Base-by-base conservation (phyloP, 2,888 invertebrate species). In the Drosophila siamana region DNA sequence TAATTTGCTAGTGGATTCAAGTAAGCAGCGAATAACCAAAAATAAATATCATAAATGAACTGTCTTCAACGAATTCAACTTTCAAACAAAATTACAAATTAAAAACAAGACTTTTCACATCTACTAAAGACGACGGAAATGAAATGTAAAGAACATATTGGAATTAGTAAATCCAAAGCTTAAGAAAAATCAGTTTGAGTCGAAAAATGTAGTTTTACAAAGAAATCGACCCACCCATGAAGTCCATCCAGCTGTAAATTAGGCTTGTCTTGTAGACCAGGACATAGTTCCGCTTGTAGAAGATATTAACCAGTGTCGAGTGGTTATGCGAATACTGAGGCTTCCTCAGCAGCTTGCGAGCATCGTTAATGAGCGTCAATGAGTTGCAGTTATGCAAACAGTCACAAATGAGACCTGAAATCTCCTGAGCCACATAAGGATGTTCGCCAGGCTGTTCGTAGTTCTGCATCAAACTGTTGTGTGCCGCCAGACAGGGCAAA, bases 141-240 rank as follows among this genome's bases (percentile, higher is more conserved):
- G 0, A 4, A 26, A 6, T 7, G 5, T 1, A 4, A 26, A 6
- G 0, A 26, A 26, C 4, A 1, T 24, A 7, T 26, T 26, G 1
- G 6, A 26, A 7, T 24, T 24, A 24, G 24, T 0, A 24, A 4
- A 24, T 5, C 24, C 24, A 24, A 1, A 24, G 4, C n/a, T n/a
- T n/a, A n/a, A n/a, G n/a, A n/a, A n/a, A n/a, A n/a, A n/a, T n/a
- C n/a, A n/a, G n/a, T n/a, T n/a, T n/a, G n/a, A n/a, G n/a, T n/a
- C n/a, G n/a, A n/a, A n/a, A n/a, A n/a, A n/a, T n/a, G n/a, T n/a
- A n/a, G n/a, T n/a, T n/a, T n/a, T n/a, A n/a, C n/a, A n/a, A n/a
- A n/a, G n/a, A n/a, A n/a, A n/a, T n/a, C n/a, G n/a, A 19, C 82
- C 60, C 75, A 93, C 93, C 93, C 57, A 93, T 77, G 19, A 93